A percentile compares a stretch with the other conserved stretches of the same genome.
Evolutionary conservation across 2,888 invertebrate genomes (phyloP).

Genomic region (Lathronympha strigana): DNA sequence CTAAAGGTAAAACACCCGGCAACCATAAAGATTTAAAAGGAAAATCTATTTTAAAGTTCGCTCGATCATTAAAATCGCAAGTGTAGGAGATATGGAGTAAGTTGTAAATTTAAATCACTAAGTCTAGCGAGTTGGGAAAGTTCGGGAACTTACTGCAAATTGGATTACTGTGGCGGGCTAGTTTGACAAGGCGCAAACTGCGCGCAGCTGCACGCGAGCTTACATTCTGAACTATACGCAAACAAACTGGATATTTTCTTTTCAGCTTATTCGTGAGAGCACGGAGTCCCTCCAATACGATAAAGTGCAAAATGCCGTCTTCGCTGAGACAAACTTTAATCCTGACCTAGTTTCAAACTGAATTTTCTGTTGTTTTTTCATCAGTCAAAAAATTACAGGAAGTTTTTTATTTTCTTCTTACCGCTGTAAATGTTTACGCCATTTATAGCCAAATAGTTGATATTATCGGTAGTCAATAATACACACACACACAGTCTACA

Average conservation of each 20-base stretch:
- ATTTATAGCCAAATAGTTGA: too few species aligned
- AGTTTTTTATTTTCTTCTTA: too few species aligned
- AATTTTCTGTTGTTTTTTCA: not conserved
- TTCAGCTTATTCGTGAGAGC: slow-evolving; percentile 23
- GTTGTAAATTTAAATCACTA: slow-evolving; percentile 82
- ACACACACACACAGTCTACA: too few species aligned
- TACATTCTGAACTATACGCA: slow-evolving; percentile 25
- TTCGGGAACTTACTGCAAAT: slow-evolving; percentile 72
- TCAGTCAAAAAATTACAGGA: not conserved
- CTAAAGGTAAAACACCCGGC: slow-evolving; percentile 45
- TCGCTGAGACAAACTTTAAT: slow-evolving; percentile 7
- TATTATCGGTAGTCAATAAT: too few species aligned
- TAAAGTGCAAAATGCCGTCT: slow-evolving; percentile 16
- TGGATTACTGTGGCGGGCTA: slow-evolving; percentile 72
- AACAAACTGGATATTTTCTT: slow-evolving; percentile 34
- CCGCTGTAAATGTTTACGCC: too few species aligned
- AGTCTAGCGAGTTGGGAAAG: slow-evolving; percentile 65
- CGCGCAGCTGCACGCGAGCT: slow-evolving; percentile 30
- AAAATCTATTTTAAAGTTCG: slow-evolving; percentile 68
- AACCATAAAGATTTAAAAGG: slow-evolving; percentile 60
- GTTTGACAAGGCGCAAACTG: slow-evolving; percentile 59
- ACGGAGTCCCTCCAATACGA: slow-evolving; percentile 14
- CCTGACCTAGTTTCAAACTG: slow-evolving; percentile 16
- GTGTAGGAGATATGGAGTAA: slow-evolving; percentile 57
- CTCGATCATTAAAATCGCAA: slow-evolving; percentile 45